phyloP scores from a whole-genome alignment of 2,113 vertebrate species.

The Dissostichus mawsoni region DNA sequence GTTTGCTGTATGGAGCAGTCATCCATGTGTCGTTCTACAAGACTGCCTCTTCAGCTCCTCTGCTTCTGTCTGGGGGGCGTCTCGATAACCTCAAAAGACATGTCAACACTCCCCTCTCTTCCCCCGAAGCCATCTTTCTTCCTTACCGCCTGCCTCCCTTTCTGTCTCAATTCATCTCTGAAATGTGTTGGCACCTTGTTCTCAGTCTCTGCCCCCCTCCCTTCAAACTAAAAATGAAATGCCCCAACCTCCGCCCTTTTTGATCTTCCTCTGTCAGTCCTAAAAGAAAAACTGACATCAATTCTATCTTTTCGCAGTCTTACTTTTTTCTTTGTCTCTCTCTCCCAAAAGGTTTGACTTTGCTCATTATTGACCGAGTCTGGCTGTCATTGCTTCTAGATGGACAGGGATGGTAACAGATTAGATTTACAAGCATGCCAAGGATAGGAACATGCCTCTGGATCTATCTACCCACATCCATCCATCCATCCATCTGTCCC shows the following conservation, averaged over 20 bases:
- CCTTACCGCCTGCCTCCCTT: neutral
- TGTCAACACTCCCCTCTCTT: slow-evolving; percentile 10
- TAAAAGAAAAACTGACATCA: neutral
- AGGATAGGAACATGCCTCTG: slow-evolving; percentile 18
- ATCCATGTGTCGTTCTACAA: slow-evolving; percentile 8
- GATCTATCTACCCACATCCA: slow-evolving; percentile 3
- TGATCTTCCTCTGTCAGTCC: neutral
- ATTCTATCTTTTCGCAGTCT: neutral
- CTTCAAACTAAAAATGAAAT: slow-evolving; percentile 13
- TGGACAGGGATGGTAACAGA: slow-evolving; percentile 23
- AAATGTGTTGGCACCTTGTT: slow-evolving; percentile 21
- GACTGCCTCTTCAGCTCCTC: slow-evolving; percentile 13
- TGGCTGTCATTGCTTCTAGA: slow-evolving; percentile 26
- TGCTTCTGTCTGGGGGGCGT: slow-evolving; percentile 17
- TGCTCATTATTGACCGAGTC: slow-evolving; percentile 11
- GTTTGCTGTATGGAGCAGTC: neutral
- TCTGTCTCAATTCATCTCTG: slow-evolving; percentile 19
- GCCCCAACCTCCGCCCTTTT: slow-evolving; percentile 7
- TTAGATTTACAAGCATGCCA: slow-evolving; percentile 40
- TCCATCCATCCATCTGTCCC: slow-evolving; percentile 6
- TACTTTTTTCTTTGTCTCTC: neutral
- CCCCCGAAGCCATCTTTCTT: slow-evolving; percentile 10
- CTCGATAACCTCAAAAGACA: slow-evolving; percentile 20
- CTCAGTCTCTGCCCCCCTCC: neutral
- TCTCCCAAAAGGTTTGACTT: neutral